Evolutionary conservation across 2,113 vertebrate species (phyloP).

Genomic region (Eclectus roratus): DNA sequence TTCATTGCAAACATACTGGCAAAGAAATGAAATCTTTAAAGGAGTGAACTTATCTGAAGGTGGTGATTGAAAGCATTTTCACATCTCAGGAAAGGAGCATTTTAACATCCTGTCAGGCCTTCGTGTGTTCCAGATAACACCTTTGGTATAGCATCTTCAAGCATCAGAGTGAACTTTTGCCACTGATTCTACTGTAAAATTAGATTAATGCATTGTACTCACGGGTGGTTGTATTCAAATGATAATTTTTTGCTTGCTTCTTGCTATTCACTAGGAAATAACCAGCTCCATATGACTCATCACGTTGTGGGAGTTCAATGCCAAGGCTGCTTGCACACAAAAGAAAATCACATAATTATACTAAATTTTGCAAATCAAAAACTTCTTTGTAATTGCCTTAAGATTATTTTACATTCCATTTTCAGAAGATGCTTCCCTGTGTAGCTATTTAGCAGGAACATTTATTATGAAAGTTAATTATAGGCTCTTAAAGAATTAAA

Average conservation of each 20-base stretch:
- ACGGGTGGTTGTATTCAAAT: background rate
- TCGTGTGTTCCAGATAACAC: background rate
- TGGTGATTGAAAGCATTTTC: conserved; percentile 2
- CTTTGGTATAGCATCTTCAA: background rate
- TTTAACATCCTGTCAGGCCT: background rate
- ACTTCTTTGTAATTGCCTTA: conserved; percentile 46
- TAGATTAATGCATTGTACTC: background rate
- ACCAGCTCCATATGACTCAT: conserved; percentile 50
- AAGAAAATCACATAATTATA: conserved; percentile 58
- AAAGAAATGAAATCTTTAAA: background rate
- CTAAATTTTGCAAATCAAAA: conserved; percentile 49
- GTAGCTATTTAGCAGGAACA: conserved; percentile 26
- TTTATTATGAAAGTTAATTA: conserved; percentile 56
- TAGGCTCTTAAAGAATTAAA: conserved; percentile 22
- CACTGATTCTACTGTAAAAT: background rate
- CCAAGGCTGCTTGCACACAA: conserved; percentile 57
- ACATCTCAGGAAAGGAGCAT: background rate
- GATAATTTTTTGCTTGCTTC: conserved; percentile 31
- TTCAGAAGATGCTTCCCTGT: conserved; percentile 23
- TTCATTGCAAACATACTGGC: background rate
- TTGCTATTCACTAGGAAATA: conserved; percentile 43
- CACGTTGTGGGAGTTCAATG: conserved; percentile 48
- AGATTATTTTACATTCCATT: conserved; percentile 46
- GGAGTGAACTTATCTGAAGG: conserved; percentile 3
- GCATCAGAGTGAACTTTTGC: background rate